Conservation (phyloP, 1,140 invertebrate species). For the Zaprionus capensis region DNA sequence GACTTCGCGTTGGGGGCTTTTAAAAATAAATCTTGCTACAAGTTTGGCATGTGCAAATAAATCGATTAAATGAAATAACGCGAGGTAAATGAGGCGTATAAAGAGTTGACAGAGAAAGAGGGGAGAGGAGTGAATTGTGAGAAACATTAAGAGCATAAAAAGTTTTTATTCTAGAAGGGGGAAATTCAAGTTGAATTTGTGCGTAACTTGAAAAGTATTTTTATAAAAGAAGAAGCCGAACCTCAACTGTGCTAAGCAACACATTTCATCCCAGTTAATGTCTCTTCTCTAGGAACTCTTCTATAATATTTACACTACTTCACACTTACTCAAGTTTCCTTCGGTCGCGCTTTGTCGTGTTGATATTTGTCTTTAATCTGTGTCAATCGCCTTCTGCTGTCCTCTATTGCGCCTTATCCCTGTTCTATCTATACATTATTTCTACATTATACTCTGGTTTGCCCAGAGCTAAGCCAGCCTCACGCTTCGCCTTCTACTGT, state of each 20-base stretch:
- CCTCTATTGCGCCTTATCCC: slow-evolving; percentile 5
- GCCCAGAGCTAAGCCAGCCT: slow-evolving; percentile 15
- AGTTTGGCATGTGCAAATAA: slow-evolving; percentile 27
- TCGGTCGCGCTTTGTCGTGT: too few relatives aligned
- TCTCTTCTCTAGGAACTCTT: background rate
- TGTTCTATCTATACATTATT: slow-evolving; percentile 44
- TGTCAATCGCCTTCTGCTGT: slow-evolving; percentile 2
- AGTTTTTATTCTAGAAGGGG: background rate
- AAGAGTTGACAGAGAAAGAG: slow-evolving; percentile 12
- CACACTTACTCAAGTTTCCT: background rate
- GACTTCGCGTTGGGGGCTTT: background rate
- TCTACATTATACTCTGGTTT: slow-evolving; percentile 53
- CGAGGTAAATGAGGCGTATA: slow-evolving; percentile 28
- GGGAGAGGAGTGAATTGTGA: too few relatives aligned
- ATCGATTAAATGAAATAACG: slow-evolving; percentile 24
- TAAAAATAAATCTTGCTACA: slow-evolving; percentile 33
- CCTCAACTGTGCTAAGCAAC: too few relatives aligned
- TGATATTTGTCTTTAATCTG: slow-evolving; percentile 4
- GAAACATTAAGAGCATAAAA: background rate
- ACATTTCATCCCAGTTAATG: too few relatives aligned
- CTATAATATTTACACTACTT: background rate
- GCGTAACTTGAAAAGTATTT: background rate
- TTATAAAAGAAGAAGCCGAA: too few relatives aligned
- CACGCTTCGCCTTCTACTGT: background rate
- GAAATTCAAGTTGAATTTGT: background rate